Conservation (phyloP, 2,888 invertebrate species). For the Drosophila yooni region DNA sequence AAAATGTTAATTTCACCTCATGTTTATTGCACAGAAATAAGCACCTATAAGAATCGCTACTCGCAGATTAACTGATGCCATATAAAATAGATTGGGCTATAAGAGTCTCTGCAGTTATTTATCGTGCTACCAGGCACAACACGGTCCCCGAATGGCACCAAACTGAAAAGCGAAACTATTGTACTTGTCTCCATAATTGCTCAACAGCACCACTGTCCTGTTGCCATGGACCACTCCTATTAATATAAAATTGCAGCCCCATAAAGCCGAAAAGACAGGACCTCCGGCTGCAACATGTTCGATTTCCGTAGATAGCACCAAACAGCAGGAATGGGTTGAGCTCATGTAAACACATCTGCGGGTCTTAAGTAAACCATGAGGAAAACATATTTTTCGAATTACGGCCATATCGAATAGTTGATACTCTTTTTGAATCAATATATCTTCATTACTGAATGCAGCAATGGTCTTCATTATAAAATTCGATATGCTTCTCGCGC, state of each 20-base stretch:
- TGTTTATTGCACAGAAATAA: slow-evolving; percentile 52
- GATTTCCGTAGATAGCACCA: slow-evolving; percentile 18
- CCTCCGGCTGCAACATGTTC: slow-evolving; percentile 38
- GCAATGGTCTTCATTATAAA: neutral
- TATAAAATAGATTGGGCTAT: slow-evolving; percentile 36
- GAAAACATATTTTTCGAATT: slow-evolving; percentile 14
- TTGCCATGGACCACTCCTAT: slow-evolving; percentile 38
- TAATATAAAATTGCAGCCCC: slow-evolving; percentile 64
- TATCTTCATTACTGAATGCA: too few relatives aligned
- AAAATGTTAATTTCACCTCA: slow-evolving; percentile 63
- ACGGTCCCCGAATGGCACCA: slow-evolving; percentile 58
- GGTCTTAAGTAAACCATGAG: slow-evolving; percentile 47
- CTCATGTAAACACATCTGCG: slow-evolving; percentile 29
- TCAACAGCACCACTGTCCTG: slow-evolving; percentile 13
- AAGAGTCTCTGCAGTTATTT: slow-evolving; percentile 59
- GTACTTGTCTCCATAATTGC: slow-evolving; percentile 63
- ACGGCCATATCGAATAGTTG: slow-evolving; percentile 6
- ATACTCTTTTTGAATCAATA: slow-evolving; percentile 15
- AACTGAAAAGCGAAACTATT: slow-evolving; percentile 37
- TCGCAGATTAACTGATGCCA: slow-evolving; percentile 47
- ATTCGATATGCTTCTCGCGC: slow-evolving; percentile 20
- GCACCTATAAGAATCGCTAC: slow-evolving; percentile 46
- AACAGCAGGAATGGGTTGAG: slow-evolving; percentile 7
- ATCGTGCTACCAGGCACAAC: slow-evolving; percentile 46
- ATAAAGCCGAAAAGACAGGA: slow-evolving; percentile 51